Conservation (phyloP, 2,113 vertebrate genomes). For the Boleophthalmus pectinirostris region DNA sequence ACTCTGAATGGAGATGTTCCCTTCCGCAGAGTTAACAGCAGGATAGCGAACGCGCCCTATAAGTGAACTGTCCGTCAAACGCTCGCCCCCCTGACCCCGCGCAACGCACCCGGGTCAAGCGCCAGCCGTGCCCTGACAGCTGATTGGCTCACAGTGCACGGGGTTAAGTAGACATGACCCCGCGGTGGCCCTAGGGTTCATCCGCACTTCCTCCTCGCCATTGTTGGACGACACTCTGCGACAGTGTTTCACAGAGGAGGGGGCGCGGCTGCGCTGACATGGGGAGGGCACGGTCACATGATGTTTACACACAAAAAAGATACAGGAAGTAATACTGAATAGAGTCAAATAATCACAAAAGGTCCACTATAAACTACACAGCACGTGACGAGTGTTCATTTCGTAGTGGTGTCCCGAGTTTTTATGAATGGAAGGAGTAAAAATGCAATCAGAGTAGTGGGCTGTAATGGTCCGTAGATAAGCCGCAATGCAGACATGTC, state of each 20-base stretch:
- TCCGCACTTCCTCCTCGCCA: constrained; percentile 72
- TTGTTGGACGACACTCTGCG: constrained; percentile 66
- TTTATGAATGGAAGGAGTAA: neutral
- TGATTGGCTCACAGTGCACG: constrained; percentile 71
- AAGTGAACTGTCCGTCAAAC: constrained; percentile 73
- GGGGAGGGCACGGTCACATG: constrained; percentile 39
- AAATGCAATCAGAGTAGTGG: neutral
- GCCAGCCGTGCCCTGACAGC: constrained; percentile 63
- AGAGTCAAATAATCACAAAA: no score
- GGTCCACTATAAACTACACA: neutral
- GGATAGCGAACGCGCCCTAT: constrained; percentile 48
- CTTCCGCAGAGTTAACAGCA: constrained; percentile 49
- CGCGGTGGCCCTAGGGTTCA: constrained; percentile 66
- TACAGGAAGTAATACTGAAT: constrained; percentile 38
- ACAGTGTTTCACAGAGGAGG: constrained; percentile 62
- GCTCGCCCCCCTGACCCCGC: constrained; percentile 60
- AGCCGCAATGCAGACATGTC: no score
- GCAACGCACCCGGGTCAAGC: constrained; percentile 63
- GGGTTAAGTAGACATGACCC: constrained; percentile 82
- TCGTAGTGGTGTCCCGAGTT: neutral
- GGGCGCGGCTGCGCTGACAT: constrained; percentile 30
- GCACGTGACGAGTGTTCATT: neutral
- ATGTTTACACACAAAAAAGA: constrained; percentile 65
- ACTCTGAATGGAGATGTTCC: constrained; percentile 46
- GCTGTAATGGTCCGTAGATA: no score